Evolutionary conservation across 2,888 invertebrate genomes (phyloP).

Genomic region (Hypolimnas misippus): DNA sequence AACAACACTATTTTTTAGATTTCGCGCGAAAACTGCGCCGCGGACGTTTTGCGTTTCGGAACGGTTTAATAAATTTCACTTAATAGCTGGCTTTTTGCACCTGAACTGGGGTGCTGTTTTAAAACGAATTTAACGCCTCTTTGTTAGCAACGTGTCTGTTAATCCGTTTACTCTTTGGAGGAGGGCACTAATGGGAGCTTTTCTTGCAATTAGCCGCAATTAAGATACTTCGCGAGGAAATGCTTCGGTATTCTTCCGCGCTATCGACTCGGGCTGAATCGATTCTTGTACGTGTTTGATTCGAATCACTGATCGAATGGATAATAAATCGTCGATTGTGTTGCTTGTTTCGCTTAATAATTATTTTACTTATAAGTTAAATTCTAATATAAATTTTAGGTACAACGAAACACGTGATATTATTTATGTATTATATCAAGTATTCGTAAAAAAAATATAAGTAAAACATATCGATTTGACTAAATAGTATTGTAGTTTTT

Average conservation of each 20-base stretch:
- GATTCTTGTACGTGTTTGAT: slow-evolving; percentile 26
- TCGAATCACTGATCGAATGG: slow-evolving; percentile 19
- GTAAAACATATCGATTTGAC: too few species aligned
- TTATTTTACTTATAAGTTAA: slow-evolving; percentile 6
- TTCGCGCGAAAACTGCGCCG: slow-evolving; percentile 42
- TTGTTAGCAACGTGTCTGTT: slow-evolving; percentile 71
- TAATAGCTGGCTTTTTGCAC: slow-evolving; percentile 74
- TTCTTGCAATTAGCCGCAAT: slow-evolving; percentile 80
- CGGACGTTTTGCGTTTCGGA: slow-evolving; percentile 49
- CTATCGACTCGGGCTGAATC: slow-evolving; percentile 32
- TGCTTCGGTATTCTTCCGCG: slow-evolving; percentile 50
- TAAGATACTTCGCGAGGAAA: slow-evolving; percentile 72
- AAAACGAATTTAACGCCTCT: slow-evolving; percentile 75
- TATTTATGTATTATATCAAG: not conserved
- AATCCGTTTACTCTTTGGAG: slow-evolving; percentile 79
- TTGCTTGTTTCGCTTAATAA: slow-evolving; percentile 23
- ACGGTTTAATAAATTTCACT: slow-evolving; percentile 74
- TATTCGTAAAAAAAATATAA: not conserved
- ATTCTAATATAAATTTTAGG: not conserved
- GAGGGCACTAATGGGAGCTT: slow-evolving; percentile 74
- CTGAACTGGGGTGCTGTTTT: slow-evolving; percentile 73
- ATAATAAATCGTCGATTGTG: slow-evolving; percentile 22
- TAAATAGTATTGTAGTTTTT: too few species aligned
- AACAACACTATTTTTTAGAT: slow-evolving; percentile 41
- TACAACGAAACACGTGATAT: not conserved